phyloP scores from a whole-genome alignment of 2,888 invertebrate genomes.

The Actias luna region DNA sequence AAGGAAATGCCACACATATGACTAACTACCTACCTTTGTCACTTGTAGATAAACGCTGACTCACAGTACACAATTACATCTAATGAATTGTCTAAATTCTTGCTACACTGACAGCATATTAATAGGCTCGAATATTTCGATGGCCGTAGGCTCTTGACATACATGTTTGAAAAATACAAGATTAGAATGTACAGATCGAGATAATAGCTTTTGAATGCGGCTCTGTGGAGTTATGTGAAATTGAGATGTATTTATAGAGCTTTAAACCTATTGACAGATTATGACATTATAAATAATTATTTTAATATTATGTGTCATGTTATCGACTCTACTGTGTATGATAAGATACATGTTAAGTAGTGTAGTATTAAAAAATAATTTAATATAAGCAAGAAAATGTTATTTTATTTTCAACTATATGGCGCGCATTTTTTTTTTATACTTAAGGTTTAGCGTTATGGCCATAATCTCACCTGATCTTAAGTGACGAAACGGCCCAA shows the following conservation, averaged over 20 bases:
- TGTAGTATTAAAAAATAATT: no score
- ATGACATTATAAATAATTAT: not conserved
- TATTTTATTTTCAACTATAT: no score
- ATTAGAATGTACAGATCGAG: constrained; percentile 14
- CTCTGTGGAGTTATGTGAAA: constrained; percentile 9
- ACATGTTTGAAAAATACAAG: constrained; percentile 17
- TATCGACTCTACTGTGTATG: not conserved
- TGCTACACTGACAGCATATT: constrained; percentile 59
- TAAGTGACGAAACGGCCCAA: no score
- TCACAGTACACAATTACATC: constrained; percentile 69
- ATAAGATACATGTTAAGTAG: no score
- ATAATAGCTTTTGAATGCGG: constrained; percentile 12
- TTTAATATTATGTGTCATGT: not conserved
- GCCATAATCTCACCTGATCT: no score
- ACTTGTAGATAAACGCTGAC: constrained; percentile 47
- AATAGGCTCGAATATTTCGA: constrained; percentile 38
- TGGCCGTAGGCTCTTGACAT: constrained; percentile 8
- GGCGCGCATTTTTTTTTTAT: no score
- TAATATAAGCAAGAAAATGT: no score
- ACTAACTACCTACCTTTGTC: constrained; percentile 21
- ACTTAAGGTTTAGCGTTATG: no score
- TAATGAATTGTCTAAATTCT: constrained; percentile 78
- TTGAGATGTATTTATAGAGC: constrained; percentile 5
- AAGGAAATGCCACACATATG: constrained; percentile 42
- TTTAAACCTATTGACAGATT: constrained; percentile 3